phyloP scores from a whole-genome alignment of 1,140 invertebrate genomes.

The Chelonus insularis region DNA sequence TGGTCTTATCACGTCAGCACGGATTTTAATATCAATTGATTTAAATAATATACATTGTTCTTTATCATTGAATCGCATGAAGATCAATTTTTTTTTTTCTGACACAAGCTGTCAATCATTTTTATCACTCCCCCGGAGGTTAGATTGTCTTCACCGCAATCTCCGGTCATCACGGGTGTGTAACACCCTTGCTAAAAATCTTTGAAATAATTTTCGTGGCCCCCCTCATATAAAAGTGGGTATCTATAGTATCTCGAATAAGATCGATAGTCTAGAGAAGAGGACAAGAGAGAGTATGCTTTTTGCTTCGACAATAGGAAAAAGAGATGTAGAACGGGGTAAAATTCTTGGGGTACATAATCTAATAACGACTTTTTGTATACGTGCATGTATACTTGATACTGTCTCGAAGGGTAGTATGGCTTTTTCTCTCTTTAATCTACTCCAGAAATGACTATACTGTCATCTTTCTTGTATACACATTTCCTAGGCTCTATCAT shows the following conservation, averaged over 20 bases:
- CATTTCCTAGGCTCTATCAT: too few relatives aligned
- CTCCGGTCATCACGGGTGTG: conserved; percentile 24
- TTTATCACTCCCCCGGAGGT: conserved; percentile 17
- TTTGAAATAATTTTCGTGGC: conserved; percentile 12
- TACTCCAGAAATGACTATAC: neutral
- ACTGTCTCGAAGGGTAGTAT: conserved; percentile 39
- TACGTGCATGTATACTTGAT: conserved; percentile 47
- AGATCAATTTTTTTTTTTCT: conserved; percentile 5
- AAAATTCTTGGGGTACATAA: conserved; percentile 43
- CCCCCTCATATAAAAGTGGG: neutral
- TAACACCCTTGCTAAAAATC: neutral
- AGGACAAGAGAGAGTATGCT: neutral
- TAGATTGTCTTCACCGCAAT: conserved; percentile 27
- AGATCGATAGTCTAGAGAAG: conserved; percentile 1
- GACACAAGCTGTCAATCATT: conserved; percentile 21
- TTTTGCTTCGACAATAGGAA: neutral
- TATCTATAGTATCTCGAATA: neutral
- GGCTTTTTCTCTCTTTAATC: conserved; percentile 10
- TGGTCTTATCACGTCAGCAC: too few relatives aligned
- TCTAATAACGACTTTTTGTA: conserved; percentile 60
- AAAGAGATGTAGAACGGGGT: conserved; percentile 28
- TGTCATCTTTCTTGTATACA: conserved; percentile 3
- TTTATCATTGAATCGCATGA: conserved; percentile 3
- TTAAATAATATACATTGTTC: too few relatives aligned
- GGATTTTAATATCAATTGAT: too few relatives aligned